Evolutionary conservation across 2,113 vertebrate genomes (phyloP), one percentile per base, ranked within the genome.

Genomic region (Siniperca knerii): DNA sequence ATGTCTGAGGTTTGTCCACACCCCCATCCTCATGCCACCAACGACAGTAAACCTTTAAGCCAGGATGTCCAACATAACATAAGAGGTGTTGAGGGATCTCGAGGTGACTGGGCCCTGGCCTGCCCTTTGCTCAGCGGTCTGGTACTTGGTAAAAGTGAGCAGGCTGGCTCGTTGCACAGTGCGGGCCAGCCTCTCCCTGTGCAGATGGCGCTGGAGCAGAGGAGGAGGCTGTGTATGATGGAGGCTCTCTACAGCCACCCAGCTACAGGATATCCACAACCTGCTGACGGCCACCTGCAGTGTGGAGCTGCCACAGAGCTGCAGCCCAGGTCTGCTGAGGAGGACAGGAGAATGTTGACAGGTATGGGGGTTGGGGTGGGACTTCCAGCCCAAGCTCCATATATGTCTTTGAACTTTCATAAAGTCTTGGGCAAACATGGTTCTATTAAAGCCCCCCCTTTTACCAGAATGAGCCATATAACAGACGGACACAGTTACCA

Each of bases 361-460:
- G 82, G 91, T 52, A 16, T 89, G 33, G 83, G 90, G 40, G 79
- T 87, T 88, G 96, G 95, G 0, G 76, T 91, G 21, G 85, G 95
- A 70, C 65, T 96, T 2, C 74, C 94, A 0, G 89, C 95, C 4
- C 97, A 97, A 78, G 91, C 96, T 4, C 96, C 97, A 0, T 96
- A 97, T 8, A 95, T 97, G 92, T 95, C 98, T 80, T 92, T 97
- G 67, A 98, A 97, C 87, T 96, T 98, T 82, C 97, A 97, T 87
- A 97, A 96, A 37, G 95, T 97, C 78, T 91, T 97, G 90, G 92
- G 97, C 72, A 97, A 97, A 67, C 97, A 96, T 0, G 88, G 94
- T 1, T 92, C 96, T 0, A 95, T 96, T 87, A 96, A 96, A 55
- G 75, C 89, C 0, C 92, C 96, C 0, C 52, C 96, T 1, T 96